These are phyloP conservation scores for Eupithecia subfuscata DNA, from an alignment of 2,888 invertebrate species.

Conservation along the genomic window DNA sequence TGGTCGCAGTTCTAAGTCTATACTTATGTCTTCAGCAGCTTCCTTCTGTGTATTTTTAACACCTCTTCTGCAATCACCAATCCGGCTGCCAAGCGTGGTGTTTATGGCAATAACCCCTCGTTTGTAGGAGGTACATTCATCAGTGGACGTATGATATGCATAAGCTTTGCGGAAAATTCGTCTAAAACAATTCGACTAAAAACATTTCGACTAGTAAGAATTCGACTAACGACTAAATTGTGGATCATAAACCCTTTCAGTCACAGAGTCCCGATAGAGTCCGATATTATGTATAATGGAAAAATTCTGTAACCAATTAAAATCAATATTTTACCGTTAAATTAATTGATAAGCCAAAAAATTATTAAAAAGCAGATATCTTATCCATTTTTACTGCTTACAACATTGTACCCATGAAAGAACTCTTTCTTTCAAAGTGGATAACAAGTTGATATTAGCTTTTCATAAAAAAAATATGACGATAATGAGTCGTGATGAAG, in stretches of 20 bases:
- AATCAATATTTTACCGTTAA: background rate
- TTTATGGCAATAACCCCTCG: no score
- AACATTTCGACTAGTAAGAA: no score
- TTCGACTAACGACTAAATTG: no score
- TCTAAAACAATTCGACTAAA: no score
- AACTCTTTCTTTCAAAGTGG: background rate
- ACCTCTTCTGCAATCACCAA: no score
- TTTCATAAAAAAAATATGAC: conserved; percentile 17
- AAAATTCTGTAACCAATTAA: background rate
- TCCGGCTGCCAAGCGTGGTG: no score
- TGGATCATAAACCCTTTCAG: no score
- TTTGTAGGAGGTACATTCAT: no score
- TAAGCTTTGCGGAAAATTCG: no score
- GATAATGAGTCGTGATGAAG: conserved; percentile 15
- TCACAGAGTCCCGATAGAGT: no score
- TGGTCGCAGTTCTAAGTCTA: background rate
- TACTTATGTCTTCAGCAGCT: background rate
- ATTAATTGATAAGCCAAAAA: background rate
- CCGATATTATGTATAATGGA: no score
- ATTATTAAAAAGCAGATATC: background rate
- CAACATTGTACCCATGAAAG: conserved; percentile 22
- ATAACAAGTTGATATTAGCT: background rate
- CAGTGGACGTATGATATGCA: no score
- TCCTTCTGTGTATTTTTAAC: background rate
- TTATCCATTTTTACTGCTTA: background rate